Evolutionary conservation across 2,797 vertebrate species (phyloP).

Genomic region (Sebastes melanostomus): DNA sequence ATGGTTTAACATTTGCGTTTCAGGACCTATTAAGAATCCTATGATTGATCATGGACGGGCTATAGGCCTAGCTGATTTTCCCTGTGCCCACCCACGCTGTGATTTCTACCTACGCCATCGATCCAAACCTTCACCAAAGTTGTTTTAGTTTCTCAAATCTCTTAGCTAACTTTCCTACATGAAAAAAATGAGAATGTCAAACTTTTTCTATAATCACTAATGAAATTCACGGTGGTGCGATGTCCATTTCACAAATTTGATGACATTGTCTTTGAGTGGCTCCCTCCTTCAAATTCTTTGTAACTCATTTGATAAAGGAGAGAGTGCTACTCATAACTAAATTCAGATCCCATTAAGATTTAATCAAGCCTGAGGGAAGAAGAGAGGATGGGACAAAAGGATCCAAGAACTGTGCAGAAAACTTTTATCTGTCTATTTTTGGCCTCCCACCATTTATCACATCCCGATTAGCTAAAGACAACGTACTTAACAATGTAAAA

Average conservation of each 20-base stretch:
- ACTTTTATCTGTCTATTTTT: constrained; percentile 5
- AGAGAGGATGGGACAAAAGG: background rate
- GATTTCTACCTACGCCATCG: too few relatives aligned
- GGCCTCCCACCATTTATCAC: background rate
- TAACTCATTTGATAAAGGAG: constrained; percentile 26
- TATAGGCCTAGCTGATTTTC: too few relatives aligned
- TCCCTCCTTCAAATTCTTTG: background rate
- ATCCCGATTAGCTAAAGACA: constrained; percentile 1
- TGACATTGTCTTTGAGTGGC: background rate
- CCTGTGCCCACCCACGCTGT: too few relatives aligned
- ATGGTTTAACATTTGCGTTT: too few relatives aligned
- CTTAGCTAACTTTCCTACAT: background rate
- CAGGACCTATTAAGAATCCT: too few relatives aligned
- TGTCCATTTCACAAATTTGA: background rate
- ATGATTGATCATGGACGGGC: too few relatives aligned
- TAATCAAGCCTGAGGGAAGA: constrained; percentile 31
- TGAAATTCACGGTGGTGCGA: background rate
- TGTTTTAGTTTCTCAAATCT: background rate
- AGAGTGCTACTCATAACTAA: constrained; percentile 18
- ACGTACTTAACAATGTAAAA: background rate
- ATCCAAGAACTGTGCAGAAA: background rate
- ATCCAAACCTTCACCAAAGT: background rate
- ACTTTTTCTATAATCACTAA: background rate
- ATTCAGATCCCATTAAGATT: constrained; percentile 41
- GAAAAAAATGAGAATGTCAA: background rate